Evolutionary conservation across 1,140 invertebrate genomes (phyloP).

Genomic region (Monomorium pharaonis): DNA sequence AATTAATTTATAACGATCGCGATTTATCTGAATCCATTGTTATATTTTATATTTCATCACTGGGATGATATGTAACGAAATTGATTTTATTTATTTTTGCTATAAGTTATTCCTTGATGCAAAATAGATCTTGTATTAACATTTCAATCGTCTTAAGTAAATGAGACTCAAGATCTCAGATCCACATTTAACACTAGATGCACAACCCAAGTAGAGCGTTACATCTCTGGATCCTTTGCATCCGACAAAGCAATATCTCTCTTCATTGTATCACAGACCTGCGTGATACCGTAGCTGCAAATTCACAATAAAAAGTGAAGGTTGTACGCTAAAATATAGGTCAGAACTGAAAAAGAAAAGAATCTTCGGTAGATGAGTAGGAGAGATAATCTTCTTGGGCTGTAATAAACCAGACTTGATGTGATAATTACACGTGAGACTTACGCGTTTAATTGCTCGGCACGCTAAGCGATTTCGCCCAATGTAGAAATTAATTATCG

Average conservation of each 20-base stretch:
- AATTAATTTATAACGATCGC: background rate
- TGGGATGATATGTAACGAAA: background rate
- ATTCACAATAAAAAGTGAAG: constrained; percentile 13
- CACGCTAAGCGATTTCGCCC: constrained; percentile 29
- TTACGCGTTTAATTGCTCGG: constrained; percentile 37
- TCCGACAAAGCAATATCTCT: background rate
- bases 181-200: background rate
- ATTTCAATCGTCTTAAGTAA: background rate
- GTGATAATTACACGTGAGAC: constrained; percentile 17
- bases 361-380: background rate
- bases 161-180: background rate
- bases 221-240: constrained; percentile 1
- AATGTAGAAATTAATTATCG: constrained; percentile 38
- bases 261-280: background rate
- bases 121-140: background rate
- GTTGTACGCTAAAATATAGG: background rate
- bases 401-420: constrained; percentile 36
- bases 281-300: background rate
- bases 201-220: background rate
- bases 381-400: constrained; percentile 18
- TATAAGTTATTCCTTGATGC: background rate
- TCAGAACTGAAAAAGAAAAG: constrained; percentile 49
- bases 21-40: background rate
- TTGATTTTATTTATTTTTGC: background rate
- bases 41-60: background rate